Base-by-base conservation (phyloP, 2,888 invertebrate genomes). In the Drosophila maculinotata region DNA sequence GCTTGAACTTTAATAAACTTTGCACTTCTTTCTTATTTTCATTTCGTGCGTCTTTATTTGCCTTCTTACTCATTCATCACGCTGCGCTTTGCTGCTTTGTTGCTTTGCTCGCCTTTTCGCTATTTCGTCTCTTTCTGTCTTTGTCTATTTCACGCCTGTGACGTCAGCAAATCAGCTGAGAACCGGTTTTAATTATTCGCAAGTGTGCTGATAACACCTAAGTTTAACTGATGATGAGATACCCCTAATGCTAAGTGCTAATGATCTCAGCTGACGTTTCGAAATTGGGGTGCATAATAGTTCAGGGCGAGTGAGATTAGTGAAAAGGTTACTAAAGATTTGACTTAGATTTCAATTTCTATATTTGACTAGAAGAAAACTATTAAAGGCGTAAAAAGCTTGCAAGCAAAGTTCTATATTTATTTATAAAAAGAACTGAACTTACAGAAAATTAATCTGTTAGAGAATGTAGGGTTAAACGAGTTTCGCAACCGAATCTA, bases 1-100 rank as follows among this genome's bases (percentile, higher is more conserved):
- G 54, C 57, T 66, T 88, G 89, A 84, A 88, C 83, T 79, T 73
- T 35, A 78, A 73, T 85, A 76, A 84, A 84, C 89, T 84, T 88
- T 87, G 82, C 72, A 87, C 75, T 69, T 77, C 63, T 67, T 53
- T 45, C 30, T 52, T 53, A 31, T 47, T 20, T 36, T 35, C 14
- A 17, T 26, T 52, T 35, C 26, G 30, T 64, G 17, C 57, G 42
- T 28, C 41, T 68, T 28, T 75, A 20, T 57, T 69, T 69, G 58
- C 14, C 17, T 49, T 48, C 57, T 47, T 59, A 41, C 28, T 57
- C 76, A 77, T 73, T 64, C 15, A 53, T 53, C 67, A 66, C 49
- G 73, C 73, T 67, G 49, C 56, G 76, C 26, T 74, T 56, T 31
- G 44, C 51, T 72, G 66, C 31, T 52, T n/a, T n/a, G n/a, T n/a